These are phyloP conservation scores for Drosophila repletoides DNA, from an alignment of 1,140 invertebrate species.

Conservation along the genomic window DNA sequence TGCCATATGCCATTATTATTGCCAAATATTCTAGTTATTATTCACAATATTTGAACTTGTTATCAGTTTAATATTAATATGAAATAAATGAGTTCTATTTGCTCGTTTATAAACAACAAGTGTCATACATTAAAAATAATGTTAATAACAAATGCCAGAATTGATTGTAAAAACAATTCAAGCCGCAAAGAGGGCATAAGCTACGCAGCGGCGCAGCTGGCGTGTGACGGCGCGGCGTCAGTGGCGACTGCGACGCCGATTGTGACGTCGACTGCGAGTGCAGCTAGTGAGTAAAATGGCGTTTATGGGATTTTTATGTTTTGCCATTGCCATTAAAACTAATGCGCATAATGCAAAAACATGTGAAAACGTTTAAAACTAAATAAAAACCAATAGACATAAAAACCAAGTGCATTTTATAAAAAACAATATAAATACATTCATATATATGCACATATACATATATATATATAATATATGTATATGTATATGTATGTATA, in stretches of 20 bases:
- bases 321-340: slow-evolving; percentile 38
- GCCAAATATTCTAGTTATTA: too few species aligned
- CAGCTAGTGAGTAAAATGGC: background rate
- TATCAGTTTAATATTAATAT: too few species aligned
- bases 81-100: too few species aligned
- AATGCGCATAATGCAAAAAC: slow-evolving; percentile 39
- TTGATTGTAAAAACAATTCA: too few species aligned
- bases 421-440: background rate
- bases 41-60: too few species aligned
- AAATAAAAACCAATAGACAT: slow-evolving; percentile 29
- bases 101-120: background rate
- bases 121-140: background rate
- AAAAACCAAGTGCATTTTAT: slow-evolving; percentile 4
- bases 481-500: background rate
- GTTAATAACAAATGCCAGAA: background rate
- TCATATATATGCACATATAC: background rate
- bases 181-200: too few species aligned
- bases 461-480: background rate
- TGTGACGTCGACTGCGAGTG: background rate
- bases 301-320: slow-evolving; percentile 29
- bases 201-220: background rate
- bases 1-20: too few species aligned
- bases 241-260: background rate
- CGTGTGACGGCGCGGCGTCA: background rate
- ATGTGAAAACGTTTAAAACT: slow-evolving; percentile 44